Conservation (phyloP, 2,797 vertebrate species). For the Rallus crepitans region DNA sequence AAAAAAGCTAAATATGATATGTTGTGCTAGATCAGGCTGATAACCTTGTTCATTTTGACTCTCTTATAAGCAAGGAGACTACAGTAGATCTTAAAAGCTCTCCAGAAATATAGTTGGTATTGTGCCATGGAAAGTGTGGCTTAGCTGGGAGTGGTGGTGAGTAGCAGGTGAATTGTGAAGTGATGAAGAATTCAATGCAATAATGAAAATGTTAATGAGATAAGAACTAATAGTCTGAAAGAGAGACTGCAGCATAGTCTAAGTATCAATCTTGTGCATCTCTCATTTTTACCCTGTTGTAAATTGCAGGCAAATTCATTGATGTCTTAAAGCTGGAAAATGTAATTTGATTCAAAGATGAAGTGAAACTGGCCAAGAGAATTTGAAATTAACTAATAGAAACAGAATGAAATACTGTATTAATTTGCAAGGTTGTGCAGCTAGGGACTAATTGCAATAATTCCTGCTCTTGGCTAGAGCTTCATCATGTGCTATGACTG, state of each 20-base stretch:
- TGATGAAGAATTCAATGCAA: not conserved
- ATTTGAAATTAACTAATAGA: not conserved
- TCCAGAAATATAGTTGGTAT: not conserved
- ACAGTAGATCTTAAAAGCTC: not conserved
- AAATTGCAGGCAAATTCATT: not conserved
- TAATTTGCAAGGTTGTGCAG: not conserved
- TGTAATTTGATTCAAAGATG: not conserved
- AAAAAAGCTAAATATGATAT: not conserved
- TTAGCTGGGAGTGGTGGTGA: not conserved
- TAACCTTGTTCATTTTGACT: not conserved
- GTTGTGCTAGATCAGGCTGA: not conserved
- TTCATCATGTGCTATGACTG: not conserved
- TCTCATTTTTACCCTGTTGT: not conserved
- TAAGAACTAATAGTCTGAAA: not conserved
- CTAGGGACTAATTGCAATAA: not conserved
- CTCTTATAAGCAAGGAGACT: not conserved
- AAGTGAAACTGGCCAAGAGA: not conserved
- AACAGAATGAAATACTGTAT: not conserved
- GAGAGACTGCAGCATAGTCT: not conserved
- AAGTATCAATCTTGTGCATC: not conserved
- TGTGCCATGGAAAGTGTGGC: not conserved
- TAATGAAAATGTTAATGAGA: not conserved
- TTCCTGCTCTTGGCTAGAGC: not conserved
- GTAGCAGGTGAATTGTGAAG: not conserved
- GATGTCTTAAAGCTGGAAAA: not conserved